Conservation (phyloP, 2,113 vertebrate species). For the Carettochelys insculpta region DNA sequence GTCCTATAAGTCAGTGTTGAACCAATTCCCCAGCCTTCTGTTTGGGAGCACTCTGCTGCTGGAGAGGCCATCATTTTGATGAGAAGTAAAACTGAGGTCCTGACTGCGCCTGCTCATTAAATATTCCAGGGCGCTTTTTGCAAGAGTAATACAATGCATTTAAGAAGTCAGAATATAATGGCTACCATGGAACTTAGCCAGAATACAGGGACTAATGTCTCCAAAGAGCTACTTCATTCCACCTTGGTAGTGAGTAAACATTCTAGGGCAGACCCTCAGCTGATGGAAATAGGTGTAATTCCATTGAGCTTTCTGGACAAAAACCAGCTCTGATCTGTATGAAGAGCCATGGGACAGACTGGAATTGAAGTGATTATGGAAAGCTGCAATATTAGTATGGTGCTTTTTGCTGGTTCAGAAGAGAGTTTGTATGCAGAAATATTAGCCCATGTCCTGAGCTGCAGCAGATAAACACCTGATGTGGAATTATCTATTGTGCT, state of each 20-base stretch:
- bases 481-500: neutral
- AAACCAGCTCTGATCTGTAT: neutral
- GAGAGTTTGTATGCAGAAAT: neutral
- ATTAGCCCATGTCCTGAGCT: neutral
- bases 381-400: neutral
- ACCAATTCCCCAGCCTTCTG: neutral
- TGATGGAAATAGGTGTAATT: too few species aligned
- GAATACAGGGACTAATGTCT: neutral
- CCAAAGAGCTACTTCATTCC: neutral
- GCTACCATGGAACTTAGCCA: neutral
- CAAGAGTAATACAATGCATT: neutral
- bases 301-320: neutral
- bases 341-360: neutral
- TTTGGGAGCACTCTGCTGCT: neutral
- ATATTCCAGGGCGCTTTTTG: neutral
- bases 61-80: neutral
- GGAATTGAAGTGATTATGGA: neutral
- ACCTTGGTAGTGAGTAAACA: neutral
- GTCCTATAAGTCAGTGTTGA: neutral
- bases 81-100: constrained; percentile 2
- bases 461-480: neutral
- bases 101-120: neutral
- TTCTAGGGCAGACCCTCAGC: neutral
- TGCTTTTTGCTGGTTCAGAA: neutral
- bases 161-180: neutral